Conservation (phyloP, 2,113 vertebrate genomes). For the Herpailurus yagouaroundi region DNA sequence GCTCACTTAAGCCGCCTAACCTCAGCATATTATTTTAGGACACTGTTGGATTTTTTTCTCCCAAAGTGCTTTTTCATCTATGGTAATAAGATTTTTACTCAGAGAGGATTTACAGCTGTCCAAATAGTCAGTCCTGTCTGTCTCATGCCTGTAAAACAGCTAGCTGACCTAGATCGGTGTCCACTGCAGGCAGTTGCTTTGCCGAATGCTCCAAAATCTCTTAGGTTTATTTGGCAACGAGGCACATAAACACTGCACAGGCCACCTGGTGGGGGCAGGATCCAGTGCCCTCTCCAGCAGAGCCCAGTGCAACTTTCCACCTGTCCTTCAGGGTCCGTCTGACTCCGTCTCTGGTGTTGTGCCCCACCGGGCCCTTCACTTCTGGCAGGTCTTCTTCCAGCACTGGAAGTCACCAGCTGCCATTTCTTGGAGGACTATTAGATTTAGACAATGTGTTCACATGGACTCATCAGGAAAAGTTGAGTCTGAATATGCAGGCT, state of each 20-base stretch:
- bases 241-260: constrained; percentile 53
- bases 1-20: constrained; percentile 71
- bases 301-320: background rate
- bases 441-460: constrained; percentile 35
- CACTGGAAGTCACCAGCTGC: constrained; percentile 26
- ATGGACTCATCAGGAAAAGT: background rate
- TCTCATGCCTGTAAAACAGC: constrained; percentile 82
- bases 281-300: background rate
- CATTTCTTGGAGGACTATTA: background rate
- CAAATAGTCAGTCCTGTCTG: constrained; percentile 84
- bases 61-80: constrained; percentile 82
- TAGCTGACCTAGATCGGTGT: constrained; percentile 74
- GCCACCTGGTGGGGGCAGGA: constrained; percentile 68
- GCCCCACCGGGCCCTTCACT: background rate
- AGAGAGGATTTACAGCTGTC: constrained; percentile 84
- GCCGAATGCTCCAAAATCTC: constrained; percentile 62
- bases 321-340: background rate
- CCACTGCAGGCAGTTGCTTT: constrained; percentile 67
- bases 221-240: constrained; percentile 73
- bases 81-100: constrained; percentile 78
- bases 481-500: background rate
- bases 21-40: constrained; percentile 81
- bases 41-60: constrained; percentile 47
- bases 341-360: background rate
- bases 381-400: constrained; percentile 20